These are phyloP conservation scores for Drepana arcuata DNA, from an alignment of 1,140 invertebrate genomes.

Conservation along the genomic window DNA sequence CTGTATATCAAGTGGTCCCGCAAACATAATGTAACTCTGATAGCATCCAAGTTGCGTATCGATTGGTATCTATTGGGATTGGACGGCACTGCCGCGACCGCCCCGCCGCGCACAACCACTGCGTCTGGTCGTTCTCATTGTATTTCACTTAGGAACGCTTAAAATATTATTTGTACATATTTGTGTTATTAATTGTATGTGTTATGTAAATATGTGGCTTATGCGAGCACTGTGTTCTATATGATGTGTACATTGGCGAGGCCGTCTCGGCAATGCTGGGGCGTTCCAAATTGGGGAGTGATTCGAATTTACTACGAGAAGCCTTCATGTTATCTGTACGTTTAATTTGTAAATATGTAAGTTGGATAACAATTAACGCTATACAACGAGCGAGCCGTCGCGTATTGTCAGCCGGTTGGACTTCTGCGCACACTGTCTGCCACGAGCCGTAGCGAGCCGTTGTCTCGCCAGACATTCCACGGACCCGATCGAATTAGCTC, in stretches of 20 bases:
- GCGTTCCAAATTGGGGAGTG: no score
- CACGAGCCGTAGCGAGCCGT: no score
- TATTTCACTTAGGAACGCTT: no score
- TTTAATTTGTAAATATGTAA: conserved; percentile 66
- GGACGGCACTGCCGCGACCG: no score
- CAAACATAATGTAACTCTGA: no score
- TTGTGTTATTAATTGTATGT: conserved; percentile 28
- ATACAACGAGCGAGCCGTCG: conserved; percentile 56
- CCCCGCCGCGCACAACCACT: no score
- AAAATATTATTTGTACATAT: conserved; percentile 57
- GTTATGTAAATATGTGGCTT: conserved; percentile 13
- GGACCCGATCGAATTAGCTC: conserved; percentile 63
- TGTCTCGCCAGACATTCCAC: conserved; percentile 36
- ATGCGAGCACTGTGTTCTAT: background rate
- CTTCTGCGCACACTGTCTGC: conserved; percentile 65
- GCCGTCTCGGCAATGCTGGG: no score
- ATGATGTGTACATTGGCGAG: no score
- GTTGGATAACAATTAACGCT: conserved; percentile 58
- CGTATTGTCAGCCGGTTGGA: conserved; percentile 50
- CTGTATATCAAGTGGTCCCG: no score
- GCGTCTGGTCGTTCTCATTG: no score
- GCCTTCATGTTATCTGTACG: conserved; percentile 44
- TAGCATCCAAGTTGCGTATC: no score
- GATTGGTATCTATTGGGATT: no score
- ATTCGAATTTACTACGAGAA: conserved; percentile 15